phyloP scores from a whole-genome alignment of 2,888 invertebrate genomes.

The Pandemis heparana region DNA sequence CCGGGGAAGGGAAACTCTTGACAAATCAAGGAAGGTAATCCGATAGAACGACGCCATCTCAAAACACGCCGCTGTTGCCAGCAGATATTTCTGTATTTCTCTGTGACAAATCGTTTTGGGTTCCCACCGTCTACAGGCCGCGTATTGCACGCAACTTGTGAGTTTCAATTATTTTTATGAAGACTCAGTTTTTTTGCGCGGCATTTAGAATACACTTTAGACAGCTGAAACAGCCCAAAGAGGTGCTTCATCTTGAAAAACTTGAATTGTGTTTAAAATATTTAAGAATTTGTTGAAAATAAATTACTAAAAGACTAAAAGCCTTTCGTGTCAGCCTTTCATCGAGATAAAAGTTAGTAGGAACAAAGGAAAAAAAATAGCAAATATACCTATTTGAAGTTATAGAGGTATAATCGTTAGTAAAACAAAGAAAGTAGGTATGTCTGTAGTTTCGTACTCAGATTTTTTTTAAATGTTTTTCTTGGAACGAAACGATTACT shows the following conservation, averaged over 20 bases:
- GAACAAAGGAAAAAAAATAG: neutral
- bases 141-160: conserved; percentile 13
- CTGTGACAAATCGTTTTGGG: conserved; percentile 40
- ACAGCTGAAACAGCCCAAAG: neutral
- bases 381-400: no score
- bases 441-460: no score
- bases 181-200: neutral
- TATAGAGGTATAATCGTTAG: neutral
- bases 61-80: conserved; percentile 34
- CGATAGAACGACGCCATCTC: conserved; percentile 34
- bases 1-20: conserved; percentile 28
- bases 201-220: neutral
- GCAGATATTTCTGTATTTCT: conserved; percentile 37
- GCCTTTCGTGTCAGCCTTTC: neutral
- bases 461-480: neutral
- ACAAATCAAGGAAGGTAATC: conserved; percentile 43
- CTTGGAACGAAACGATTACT: no score
- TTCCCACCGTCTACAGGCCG: conserved; percentile 9
- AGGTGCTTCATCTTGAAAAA: neutral
- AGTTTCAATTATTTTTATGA: conserved; percentile 32
- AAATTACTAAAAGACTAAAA: neutral
- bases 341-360: neutral
- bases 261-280: neutral
- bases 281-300: neutral
- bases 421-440: neutral